These are phyloP conservation scores for Uria lomvia DNA, from an alignment of 2,113 vertebrate genomes.

Conservation along the genomic window DNA sequence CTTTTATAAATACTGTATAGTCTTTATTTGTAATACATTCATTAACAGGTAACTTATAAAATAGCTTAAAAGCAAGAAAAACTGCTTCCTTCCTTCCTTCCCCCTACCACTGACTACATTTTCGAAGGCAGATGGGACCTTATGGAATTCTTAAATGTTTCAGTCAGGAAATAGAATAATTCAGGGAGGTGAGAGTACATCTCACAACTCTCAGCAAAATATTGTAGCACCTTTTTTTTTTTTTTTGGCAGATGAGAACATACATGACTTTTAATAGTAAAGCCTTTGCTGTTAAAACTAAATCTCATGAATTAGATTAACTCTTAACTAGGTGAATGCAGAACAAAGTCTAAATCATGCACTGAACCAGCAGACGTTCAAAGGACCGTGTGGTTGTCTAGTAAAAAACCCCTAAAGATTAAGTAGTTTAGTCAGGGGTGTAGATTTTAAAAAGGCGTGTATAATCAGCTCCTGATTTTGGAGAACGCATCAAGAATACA, in stretches of 20 bases:
- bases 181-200: neutral
- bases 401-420: neutral
- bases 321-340: neutral
- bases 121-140: neutral
- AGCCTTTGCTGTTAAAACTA: neutral
- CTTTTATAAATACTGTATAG: accelerated
- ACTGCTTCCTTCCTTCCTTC: neutral
- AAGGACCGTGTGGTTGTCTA: neutral
- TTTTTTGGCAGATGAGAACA: neutral
- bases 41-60: neutral
- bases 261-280: neutral
- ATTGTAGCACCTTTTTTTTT: neutral
- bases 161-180: neutral
- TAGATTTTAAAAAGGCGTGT: neutral
- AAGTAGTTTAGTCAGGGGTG: neutral
- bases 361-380: neutral
- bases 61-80: neutral
- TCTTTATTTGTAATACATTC: neutral
- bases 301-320: neutral
- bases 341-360: neutral
- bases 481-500: neutral
- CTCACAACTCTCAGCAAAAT: neutral
- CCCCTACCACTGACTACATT: neutral
- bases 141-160: neutral
- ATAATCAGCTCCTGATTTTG: neutral